phyloP scores from a whole-genome alignment of 2,888 invertebrate genomes.

The Tinea trinotella region DNA sequence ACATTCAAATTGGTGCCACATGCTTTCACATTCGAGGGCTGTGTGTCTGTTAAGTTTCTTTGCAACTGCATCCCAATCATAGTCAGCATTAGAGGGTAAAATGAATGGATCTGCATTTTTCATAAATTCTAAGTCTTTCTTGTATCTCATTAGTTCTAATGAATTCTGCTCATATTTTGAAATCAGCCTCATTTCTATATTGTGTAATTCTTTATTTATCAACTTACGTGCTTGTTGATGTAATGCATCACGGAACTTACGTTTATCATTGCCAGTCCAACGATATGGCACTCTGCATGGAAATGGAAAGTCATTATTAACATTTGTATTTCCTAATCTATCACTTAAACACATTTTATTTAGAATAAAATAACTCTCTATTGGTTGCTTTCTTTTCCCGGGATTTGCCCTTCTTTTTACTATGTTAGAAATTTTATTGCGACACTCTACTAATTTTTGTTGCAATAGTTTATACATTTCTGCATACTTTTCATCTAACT shows the following conservation, averaged over 20 bases:
- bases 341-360: no score
- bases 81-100: conserved; percentile 48
- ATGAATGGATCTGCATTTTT: neutral
- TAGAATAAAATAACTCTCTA: no score
- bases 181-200: neutral
- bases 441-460: neutral
- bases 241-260: neutral
- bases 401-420: no score
- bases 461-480: neutral
- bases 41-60: conserved; percentile 69
- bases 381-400: neutral
- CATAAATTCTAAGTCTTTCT: neutral
- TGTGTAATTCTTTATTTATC: neutral
- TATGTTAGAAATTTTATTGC: neutral
- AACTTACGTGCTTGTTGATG: neutral
- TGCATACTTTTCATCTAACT: neutral
- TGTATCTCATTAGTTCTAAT: neutral
- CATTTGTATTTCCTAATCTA: no score
- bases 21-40: conserved; percentile 74
- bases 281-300: neutral
- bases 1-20: conserved; percentile 81
- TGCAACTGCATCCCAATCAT: conserved; percentile 74
- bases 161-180: neutral
- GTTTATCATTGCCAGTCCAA: neutral
- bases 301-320: no score